phyloP scores from a whole-genome alignment of 2,113 vertebrate genomes.

The Parotia lawesii region DNA sequence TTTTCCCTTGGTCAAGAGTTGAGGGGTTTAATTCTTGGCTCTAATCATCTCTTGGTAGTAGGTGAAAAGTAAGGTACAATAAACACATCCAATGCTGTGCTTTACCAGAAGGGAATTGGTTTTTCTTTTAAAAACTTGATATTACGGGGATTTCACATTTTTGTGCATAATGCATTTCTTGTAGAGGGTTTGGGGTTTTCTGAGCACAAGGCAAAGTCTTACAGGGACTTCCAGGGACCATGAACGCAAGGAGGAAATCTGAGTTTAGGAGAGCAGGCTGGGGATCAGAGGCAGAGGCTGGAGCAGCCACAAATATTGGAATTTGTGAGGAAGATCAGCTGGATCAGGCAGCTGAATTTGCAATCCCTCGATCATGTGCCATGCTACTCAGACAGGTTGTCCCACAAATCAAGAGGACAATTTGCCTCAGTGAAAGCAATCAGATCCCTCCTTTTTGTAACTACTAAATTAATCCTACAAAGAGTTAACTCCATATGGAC shows the following conservation, averaged over 20 bases:
- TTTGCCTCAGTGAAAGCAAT: not conserved
- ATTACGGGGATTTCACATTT: not conserved
- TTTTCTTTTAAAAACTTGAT: not conserved
- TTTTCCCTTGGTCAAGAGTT: not conserved
- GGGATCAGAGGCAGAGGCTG: not conserved
- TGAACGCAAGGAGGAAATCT: not conserved
- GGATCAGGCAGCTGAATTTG: not conserved
- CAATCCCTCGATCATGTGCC: not conserved
- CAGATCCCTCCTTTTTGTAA: not conserved
- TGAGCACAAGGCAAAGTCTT: not conserved
- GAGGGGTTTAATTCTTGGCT: not conserved
- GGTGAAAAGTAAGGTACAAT: not conserved
- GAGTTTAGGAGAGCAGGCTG: not conserved
- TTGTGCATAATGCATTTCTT: not conserved
- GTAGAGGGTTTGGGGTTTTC: not conserved
- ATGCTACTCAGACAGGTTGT: not conserved
- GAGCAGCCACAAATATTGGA: not conserved
- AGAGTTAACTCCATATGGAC: not conserved
- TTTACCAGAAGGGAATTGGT: not conserved
- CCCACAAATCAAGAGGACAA: slow-evolving; percentile 3
- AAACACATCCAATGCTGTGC: not conserved
- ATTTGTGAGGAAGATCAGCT: not conserved
- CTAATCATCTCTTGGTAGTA: not conserved
- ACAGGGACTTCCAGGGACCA: not conserved
- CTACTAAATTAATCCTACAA: not conserved